Base-by-base conservation (phyloP, 2,888 invertebrate genomes). In the Liopterus haemorrhoidalis region DNA sequence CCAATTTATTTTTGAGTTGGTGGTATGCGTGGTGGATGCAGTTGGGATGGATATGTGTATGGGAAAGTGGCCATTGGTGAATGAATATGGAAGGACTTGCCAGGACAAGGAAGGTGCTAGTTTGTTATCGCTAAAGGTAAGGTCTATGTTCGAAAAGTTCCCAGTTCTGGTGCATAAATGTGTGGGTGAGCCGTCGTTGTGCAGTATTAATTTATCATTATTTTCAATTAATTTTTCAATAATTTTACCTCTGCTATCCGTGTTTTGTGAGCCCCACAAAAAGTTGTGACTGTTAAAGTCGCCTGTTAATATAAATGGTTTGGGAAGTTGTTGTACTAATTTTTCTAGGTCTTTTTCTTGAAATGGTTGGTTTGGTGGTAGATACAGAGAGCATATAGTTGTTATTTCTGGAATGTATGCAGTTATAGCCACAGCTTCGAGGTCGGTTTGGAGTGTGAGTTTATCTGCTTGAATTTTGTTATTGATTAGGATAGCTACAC, bases 201-300 rank as follows among this genome's bases (percentile, higher is more conserved):
- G 44, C 4, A 50, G 18, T 2, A 45, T 30, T 5, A 50, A 19
- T 6, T 54, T 43, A 8, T 48, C 15, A n/a, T 54, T n/a, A n/a
- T n/a, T n/a, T n/a, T n/a, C 44, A 14, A 55, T 12, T 6, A 49
- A 22, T 11, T 40, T 14, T 46, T 54, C 52, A 1, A 58, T 20
- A 3, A 49, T 43, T 41, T 46, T 53, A 6, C 56, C 55, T 24
- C 50, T 30, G 8, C 15, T 19, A 19, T 57, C 53, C 9, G 21
- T 35, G 18, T 48, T 25, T 2, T 19, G 15, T 3, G 51, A 54
- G 9, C 55, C 50, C 52, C 54, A 58, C 2, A 51, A 3, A 0
- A 21, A 3, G 19, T 41, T 49, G 21, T 57, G 51, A 15, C 49
- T 51, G 24, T 58, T 57, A 19, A 58, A 56, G 30, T 59, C 56